Conservation (phyloP, 2,797 vertebrate species). For the Urosaurus nigricauda region DNA sequence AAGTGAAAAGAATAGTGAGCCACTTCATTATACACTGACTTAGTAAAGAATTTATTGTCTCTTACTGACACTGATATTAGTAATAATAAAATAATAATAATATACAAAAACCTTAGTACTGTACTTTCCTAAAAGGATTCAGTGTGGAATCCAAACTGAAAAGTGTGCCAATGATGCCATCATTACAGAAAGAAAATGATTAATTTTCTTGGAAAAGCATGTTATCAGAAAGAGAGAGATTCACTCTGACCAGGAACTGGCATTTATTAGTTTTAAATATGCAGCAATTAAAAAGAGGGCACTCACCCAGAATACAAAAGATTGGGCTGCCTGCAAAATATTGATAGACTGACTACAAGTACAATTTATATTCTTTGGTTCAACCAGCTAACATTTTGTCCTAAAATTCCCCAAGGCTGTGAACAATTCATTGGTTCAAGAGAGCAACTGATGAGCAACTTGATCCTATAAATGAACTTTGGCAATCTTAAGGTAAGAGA, state of each 20-base stretch:
- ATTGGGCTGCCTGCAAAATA: slow-evolving; percentile 18
- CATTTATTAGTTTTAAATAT: slow-evolving; percentile 1
- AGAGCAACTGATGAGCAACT: slow-evolving; percentile 33
- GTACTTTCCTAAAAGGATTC: slow-evolving; percentile 1
- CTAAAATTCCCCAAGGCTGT: slow-evolving; percentile 30
- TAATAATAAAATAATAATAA: slow-evolving; percentile 25
- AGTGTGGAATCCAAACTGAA: slow-evolving; percentile 20
- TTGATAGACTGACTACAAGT: neutral
- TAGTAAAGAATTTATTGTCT: slow-evolving; percentile 21
- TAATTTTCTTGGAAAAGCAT: slow-evolving; percentile 29
- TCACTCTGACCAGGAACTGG: slow-evolving; percentile 25
- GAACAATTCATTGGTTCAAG: slow-evolving; percentile 43
- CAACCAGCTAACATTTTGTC: slow-evolving; percentile 23
- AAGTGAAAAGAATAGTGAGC: slow-evolving; percentile 36
- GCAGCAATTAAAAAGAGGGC: slow-evolving; percentile 22
- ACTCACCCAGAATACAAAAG: slow-evolving; percentile 3
- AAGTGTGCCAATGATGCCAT: slow-evolving; percentile 24
- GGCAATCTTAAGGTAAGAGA: neutral
- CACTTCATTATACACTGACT: slow-evolving; percentile 36
- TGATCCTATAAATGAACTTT: slow-evolving; percentile 22
- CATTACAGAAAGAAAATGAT: slow-evolving; percentile 36
- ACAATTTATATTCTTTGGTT: neutral
- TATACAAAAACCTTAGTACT: neutral
- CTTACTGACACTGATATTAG: slow-evolving; percentile 20
- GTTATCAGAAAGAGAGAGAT: slow-evolving; percentile 18